Evolutionary conservation across 2,113 vertebrate species (phyloP).

Genomic region (Ramphastos sulfuratus): DNA sequence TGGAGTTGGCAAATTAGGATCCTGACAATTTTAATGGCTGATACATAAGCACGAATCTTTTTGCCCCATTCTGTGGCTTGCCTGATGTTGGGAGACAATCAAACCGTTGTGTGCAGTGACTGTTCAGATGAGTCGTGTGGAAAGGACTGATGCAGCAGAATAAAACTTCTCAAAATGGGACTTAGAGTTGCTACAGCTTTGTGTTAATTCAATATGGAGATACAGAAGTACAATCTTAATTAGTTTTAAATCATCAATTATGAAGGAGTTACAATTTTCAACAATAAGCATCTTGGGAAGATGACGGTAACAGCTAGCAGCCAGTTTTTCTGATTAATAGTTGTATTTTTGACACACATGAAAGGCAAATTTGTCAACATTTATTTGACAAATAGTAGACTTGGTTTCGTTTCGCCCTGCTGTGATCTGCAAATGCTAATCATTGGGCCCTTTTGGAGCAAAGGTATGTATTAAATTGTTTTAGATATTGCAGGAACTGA

Average conservation of each 20-base stretch:
- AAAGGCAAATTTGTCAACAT: constrained; percentile 24
- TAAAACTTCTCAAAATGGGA: neutral
- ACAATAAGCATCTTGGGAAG: neutral
- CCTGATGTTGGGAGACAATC: neutral
- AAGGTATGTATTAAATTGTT: neutral
- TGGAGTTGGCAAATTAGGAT: neutral
- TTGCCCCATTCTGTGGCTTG: neutral
- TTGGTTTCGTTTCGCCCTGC: neutral
- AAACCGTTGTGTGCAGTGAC: neutral
- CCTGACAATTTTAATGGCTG: constrained; percentile 20
- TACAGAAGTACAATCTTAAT: neutral
- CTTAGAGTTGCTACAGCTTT: neutral
- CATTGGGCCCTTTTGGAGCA: neutral
- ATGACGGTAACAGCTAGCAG: neutral
- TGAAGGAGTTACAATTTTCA: neutral
- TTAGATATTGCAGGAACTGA: neutral
- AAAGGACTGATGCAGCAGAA: neutral
- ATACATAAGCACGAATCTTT: neutral
- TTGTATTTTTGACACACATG: constrained; percentile 15
- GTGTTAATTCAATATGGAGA: neutral
- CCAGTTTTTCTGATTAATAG: neutral
- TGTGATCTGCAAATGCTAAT: neutral
- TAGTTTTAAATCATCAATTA: neutral
- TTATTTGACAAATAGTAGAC: constrained; percentile 19
- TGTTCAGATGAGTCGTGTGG: neutral